Conservation (phyloP, 23 tunicate species). For the Clavelina lepadiformis region DNA sequence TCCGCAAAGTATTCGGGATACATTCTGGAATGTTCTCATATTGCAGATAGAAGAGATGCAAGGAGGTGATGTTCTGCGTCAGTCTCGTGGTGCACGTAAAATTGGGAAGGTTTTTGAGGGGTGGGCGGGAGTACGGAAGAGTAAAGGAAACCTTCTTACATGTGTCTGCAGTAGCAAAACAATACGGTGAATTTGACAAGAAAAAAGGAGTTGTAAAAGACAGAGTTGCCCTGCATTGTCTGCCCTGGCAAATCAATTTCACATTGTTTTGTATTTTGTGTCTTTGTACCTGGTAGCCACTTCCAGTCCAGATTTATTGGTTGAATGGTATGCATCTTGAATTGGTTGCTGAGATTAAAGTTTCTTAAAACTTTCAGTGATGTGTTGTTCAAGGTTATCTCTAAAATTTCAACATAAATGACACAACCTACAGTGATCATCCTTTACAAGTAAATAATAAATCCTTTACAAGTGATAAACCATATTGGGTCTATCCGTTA, state of each 20-base stretch:
- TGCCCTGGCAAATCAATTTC: no score
- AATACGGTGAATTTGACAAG: no score
- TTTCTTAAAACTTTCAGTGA: conserved; percentile 4
- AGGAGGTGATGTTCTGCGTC: neutral
- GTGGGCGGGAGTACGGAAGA: no score
- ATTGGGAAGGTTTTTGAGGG: neutral
- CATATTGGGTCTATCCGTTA: no score
- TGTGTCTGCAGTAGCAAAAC: no score
- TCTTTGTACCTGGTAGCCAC: conserved; percentile 28
- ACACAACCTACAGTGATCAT: no score
- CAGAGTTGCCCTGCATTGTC: no score
- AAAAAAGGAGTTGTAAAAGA: no score
- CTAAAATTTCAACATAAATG: no score
- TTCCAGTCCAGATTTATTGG: conserved; percentile 23
- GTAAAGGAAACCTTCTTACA: no score
- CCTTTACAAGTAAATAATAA: no score
- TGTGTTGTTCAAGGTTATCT: neutral
- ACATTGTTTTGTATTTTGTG: neutral
- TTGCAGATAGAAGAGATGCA: neutral
- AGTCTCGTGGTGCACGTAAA: conserved; percentile 10
- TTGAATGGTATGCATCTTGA: conserved; percentile 1
- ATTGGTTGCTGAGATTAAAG: neutral
- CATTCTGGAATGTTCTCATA: conserved; percentile 22
- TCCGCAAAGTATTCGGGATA: conserved; percentile 4
- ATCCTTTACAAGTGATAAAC: no score